Percentiles rank a stretch among this genome's conserved stretches.
Conservation (phyloP, 2,888 invertebrate genomes). For the Lasioglossum calceatum region DNA sequence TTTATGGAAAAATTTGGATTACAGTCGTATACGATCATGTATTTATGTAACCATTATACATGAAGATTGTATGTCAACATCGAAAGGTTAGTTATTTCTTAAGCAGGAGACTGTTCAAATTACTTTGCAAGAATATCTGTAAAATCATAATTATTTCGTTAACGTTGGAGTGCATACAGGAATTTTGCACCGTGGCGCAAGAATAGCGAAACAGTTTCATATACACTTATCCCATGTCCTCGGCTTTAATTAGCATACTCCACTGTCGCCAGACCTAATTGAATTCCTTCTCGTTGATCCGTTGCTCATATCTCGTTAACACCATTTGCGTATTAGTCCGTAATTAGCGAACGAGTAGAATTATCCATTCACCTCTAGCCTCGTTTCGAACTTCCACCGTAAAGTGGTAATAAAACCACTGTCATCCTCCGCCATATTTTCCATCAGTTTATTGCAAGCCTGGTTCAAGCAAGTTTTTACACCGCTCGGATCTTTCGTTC, state of each 20-base stretch:
- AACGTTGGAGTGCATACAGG: neutral
- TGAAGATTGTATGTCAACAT: neutral
- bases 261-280: conserved; percentile 2
- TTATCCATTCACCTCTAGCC: conserved; percentile 8
- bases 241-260: conserved; percentile 1
- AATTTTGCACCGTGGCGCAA: neutral
- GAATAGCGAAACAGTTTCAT: neutral
- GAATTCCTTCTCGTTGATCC: conserved; percentile 8
- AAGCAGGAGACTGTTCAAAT: neutral
- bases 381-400: neutral
- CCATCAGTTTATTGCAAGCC: conserved; percentile 4
- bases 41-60: neutral
- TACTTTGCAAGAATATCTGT: neutral
- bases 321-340: neutral
- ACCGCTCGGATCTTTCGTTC: neutral
- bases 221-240: neutral
- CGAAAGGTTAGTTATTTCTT: neutral
- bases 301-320: conserved; percentile 10
- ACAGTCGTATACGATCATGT: neutral
- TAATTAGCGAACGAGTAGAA: conserved; percentile 6
- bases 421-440: conserved; percentile 19
- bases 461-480: conserved; percentile 13
- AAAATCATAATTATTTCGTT: neutral
- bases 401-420: conserved; percentile 8
- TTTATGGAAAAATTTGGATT: neutral